Evolutionary conservation across 2,797 vertebrate species (phyloP), one percentile per base, ranked within the genome.

Genomic region (Masticophis lateralis): DNA sequence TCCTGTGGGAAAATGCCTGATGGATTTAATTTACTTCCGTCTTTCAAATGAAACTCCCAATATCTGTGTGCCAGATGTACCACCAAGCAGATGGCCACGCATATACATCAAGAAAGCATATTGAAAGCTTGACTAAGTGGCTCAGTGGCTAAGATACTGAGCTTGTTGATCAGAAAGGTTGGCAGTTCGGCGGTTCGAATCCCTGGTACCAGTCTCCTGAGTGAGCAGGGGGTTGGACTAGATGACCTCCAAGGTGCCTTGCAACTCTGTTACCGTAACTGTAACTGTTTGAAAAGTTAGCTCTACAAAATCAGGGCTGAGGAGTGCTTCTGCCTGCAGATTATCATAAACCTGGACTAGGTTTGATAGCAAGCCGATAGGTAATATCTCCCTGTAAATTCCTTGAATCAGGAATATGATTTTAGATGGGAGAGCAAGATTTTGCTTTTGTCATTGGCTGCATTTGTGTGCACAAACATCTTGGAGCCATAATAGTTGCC

Each of bases 21-120:
- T 95, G 56, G 69, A 20, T 91, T 91, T 94, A 47, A 69, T 94
- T 92, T 28, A 56, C 47, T 37, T 91, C 22, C 90, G 61, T 25
- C 69, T n/a, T 79, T 87, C 88, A 60, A 6, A 87, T 22, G 59
- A 61, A 92, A 93, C 16, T 93, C 53, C 14, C 37, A 87, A 14
- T 1, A 22, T 6, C 69, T 59, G 59, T 69, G 87, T 63, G 63
- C 86, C 60, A 83, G 90, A 60, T 37, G 12, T 10, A 4, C 28
- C 66, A 61, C 55, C 86, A 7, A 25, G 32, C 37, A 32, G 25
- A 60, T 95, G n/a, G 0, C 27, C 86, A 25, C 32, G 51, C 25
- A 6, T 4, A 59, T 43, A 14, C 5, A 25, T 69, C 61, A 37
- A 20, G 56, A 14, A 86, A 53, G 32, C n/a, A 22, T 20, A 79